Base-by-base conservation (phyloP, 92 coral and sea anemone species). In the Anthopleura xanthogrammica region DNA sequence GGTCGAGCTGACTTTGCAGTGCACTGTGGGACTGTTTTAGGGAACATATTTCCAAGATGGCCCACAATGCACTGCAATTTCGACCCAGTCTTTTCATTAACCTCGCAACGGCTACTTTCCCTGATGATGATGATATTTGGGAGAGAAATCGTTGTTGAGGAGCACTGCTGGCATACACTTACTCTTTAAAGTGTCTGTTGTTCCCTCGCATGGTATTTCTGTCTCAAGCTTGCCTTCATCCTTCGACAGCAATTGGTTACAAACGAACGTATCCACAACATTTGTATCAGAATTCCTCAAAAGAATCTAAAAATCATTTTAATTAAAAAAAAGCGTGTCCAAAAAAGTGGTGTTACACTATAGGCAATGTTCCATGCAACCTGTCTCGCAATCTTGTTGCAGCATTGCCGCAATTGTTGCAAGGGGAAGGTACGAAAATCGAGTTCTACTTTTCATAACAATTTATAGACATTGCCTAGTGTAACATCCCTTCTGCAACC, bases 191-290 rank as follows among this genome's bases (percentile, higher is more conserved):
- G 97, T 60, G 43, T 91, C 81, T 52, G 90, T 90, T 42, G 92
- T 80, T 42, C 90, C 93, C 46, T 98, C 91, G 24, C 97, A 98
- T 19, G 98, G 95, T 12, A 96, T 78, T 79, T 96, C 99, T 11
- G 84, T 88, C 57, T 86, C 86, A 24, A 94, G 87, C 48, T 91
- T 92, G 13, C 90, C 91, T 60, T 93, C 97, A 48, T 91, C 97
- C 83, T 91, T 93, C 82, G 97, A 95, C 75, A 95, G 76, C 98
- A 97, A 95, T 82, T 91, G 92, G 56, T 93, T 95, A 75, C 95
- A 93, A 72, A 94, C 90, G 72, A 95, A 95, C 78, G 90, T 82
- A 64, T 93, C 92, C 39, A 87, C 92, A 23, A 87, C 83, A 60
- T 90, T 87, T 22, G 95, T 91, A 40, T 89, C 93, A 70, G 83